Evolutionary conservation across 1,140 invertebrate genomes (phyloP).

Genomic region (Euglossa dilemma): DNA sequence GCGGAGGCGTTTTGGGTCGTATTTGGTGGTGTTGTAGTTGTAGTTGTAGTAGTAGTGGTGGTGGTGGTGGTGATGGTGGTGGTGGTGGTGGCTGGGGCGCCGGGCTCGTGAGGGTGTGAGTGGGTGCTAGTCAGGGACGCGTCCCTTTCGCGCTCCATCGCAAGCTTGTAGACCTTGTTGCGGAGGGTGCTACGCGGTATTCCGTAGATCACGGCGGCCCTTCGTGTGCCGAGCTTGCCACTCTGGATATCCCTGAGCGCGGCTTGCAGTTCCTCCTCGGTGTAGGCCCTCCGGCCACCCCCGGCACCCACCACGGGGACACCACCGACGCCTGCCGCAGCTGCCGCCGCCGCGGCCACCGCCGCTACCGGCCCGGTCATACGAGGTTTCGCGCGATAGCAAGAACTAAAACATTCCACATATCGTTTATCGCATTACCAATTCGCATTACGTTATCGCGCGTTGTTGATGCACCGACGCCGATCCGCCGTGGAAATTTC

Average conservation of each 20-base stretch:
- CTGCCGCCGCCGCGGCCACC: conserved; percentile 58
- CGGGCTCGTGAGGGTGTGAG: conserved; percentile 77
- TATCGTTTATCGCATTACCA: background rate
- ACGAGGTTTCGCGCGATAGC: conserved; percentile 85
- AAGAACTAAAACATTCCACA: conserved; percentile 73
- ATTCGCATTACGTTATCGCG: background rate
- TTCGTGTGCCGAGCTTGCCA: conserved; percentile 94
- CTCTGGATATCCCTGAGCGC: conserved; percentile 96
- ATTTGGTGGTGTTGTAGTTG: conserved; percentile 76
- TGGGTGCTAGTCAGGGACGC: conserved; percentile 82
- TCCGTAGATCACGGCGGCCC: conserved; percentile 96
- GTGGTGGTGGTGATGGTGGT: conserved; percentile 67
- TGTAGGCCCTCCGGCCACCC: conserved; percentile 90
- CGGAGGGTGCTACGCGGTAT: conserved; percentile 97
- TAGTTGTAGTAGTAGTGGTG: conserved; percentile 72
- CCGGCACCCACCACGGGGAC: conserved; percentile 67
- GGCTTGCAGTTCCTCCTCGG: conserved; percentile 94
- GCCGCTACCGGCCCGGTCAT: conserved; percentile 71
- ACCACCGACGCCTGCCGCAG: conserved; percentile 69
- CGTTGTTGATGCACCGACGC: conserved; percentile 2
- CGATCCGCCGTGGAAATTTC: background rate
- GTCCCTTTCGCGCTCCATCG: conserved; percentile 87
- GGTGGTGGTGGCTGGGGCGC: conserved; percentile 69
- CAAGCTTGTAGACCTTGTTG: conserved; percentile 96
- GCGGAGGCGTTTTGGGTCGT: conserved; percentile 79